Base-by-base conservation (phyloP, 2,888 invertebrate species). In the Embidobia sp. region DNA sequence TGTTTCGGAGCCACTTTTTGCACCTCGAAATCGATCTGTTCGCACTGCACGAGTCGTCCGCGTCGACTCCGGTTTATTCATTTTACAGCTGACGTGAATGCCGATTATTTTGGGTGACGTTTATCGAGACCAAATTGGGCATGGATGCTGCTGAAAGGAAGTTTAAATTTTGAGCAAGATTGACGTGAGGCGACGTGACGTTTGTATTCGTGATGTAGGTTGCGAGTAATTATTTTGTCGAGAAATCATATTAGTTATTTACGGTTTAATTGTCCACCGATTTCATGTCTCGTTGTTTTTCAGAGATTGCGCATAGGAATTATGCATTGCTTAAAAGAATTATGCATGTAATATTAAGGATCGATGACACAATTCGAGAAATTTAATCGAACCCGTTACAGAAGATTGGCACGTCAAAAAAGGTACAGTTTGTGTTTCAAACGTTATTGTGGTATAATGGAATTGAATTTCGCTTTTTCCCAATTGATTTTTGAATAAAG, bases 1-100 rank as follows among this genome's bases (percentile, higher is more conserved):
- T 44, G 31, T 66, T 66, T 55, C 22, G 4, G 8, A 53, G 53
- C 66, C 35, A 66, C 48, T 57, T 57, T 69, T 59, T 49, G 16
- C 42, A 26, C 19, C 13, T n/a, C 26, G 55, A 13, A 26, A 66
- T 55, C 46, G 66, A 66, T 55, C 44, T 4, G 18, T n/a, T 22
- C 22, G 22, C 3, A 22, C 22, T 6, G 15, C 10, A 7, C 0
- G n/a, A 1, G 8, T n/a, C 8, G 40, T 42, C 15, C 16, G 19
- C 22, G 29, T 37, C 27, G 44, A 13, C 31, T 31, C n/a, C 27
- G 19, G 42, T 51, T 40, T 51, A 33, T 44, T 66, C 40, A 44
- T 66, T 53, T 66, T 44, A 51, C 26, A 44, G 13, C 2, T 15
- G 11, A 29, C 22, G 7, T 33, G 29, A 64, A 64, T 40, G 19